Evolutionary conservation across 2,113 vertebrate species (phyloP).

Genomic region (Collichthys lucidus): DNA sequence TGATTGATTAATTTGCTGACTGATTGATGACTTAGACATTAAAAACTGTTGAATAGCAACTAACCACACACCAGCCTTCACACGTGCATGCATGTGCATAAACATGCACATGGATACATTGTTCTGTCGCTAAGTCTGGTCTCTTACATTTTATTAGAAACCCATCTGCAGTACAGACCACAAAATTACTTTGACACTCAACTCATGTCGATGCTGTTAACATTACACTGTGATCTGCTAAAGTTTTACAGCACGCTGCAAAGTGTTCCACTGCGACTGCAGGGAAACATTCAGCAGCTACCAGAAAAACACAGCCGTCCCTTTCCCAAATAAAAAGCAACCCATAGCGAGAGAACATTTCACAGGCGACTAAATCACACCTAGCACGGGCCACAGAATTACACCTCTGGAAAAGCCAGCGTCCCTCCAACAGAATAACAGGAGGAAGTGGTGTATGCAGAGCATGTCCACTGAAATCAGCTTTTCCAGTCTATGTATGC

Average conservation of each 20-base stretch:
- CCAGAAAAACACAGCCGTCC: constrained; percentile 40
- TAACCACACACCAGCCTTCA: background rate
- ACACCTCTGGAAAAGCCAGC: constrained; percentile 52
- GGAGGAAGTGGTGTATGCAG: constrained; percentile 35
- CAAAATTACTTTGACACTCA: constrained; percentile 54
- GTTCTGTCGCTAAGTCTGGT: background rate
- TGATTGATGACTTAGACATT: constrained; percentile 38
- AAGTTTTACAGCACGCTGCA: constrained; percentile 49
- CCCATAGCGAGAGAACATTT: constrained; percentile 51
- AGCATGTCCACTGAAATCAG: constrained; percentile 13
- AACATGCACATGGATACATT: constrained; percentile 12
- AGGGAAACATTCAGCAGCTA: constrained; percentile 49
- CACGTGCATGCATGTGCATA: constrained; percentile 5
- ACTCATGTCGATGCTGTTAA: constrained; percentile 46
- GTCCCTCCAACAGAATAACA: constrained; percentile 20
- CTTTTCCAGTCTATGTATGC: constrained; percentile 1
- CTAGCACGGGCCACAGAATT: constrained; percentile 55
- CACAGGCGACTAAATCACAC: constrained; percentile 57
- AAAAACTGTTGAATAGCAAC: background rate
- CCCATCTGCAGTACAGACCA: constrained; percentile 32
- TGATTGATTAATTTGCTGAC: constrained; percentile 47
- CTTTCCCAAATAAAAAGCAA: constrained; percentile 65
- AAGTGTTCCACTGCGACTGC: constrained; percentile 41
- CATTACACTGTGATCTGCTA: constrained; percentile 30
- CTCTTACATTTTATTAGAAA: constrained; percentile 14